Conservation (phyloP, 2,888 invertebrate species). For the Drosophila conformis region DNA sequence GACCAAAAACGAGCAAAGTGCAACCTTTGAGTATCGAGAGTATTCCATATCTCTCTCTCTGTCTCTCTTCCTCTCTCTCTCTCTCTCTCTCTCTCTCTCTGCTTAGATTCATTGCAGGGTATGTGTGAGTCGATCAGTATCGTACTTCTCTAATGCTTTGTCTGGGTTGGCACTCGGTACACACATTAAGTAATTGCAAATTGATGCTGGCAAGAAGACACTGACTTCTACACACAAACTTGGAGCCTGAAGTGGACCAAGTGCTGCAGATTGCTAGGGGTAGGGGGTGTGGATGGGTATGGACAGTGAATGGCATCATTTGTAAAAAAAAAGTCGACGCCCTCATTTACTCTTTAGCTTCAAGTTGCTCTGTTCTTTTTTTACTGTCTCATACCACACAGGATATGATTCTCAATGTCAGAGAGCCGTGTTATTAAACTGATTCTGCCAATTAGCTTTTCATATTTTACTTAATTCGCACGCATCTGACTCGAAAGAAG, state of each 20-base stretch:
- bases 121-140: background rate
- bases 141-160: background rate
- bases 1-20: background rate
- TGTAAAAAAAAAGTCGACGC: background rate
- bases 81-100: too few relatives aligned
- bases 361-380: background rate
- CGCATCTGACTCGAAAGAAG: conserved; percentile 5
- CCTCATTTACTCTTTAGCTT: conserved; percentile 11
- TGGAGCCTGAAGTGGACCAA: background rate
- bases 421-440: conserved; percentile 43
- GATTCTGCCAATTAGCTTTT: conserved; percentile 54
- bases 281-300: background rate
- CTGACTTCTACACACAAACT: background rate
- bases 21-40: background rate
- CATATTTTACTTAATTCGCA: conserved; percentile 84
- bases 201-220: conserved; percentile 36
- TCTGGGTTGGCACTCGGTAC: conserved; percentile 39
- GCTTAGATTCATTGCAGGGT: background rate
- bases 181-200: conserved; percentile 67
- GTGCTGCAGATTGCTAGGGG: background rate
- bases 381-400: background rate
- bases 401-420: conserved; percentile 1
- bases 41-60: background rate
- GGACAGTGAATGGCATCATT: conserved; percentile 3
- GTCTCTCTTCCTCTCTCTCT: background rate